These are phyloP conservation scores for Diglossa brunneiventris DNA, from an alignment of 2,113 vertebrate species.

Conservation along the genomic window DNA sequence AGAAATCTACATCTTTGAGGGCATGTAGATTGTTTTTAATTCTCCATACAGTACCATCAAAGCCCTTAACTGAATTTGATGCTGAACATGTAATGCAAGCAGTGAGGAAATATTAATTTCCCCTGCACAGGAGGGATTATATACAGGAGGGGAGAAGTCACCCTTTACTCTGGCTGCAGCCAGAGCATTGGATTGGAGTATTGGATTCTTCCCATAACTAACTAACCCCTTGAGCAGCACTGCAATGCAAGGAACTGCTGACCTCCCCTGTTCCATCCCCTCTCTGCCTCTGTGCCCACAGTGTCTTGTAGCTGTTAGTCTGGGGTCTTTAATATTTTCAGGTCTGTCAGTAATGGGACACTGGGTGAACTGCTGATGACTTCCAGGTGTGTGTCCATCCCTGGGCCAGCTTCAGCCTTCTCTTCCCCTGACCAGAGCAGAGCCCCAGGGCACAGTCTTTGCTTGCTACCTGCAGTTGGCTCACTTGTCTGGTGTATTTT, in stretches of 20 bases:
- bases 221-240: neutral
- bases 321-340: neutral
- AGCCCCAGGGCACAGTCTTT: neutral
- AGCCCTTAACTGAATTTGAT: neutral
- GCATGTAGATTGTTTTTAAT: neutral
- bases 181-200: too few species aligned
- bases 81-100: neutral
- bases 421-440: neutral
- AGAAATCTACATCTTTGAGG: neutral
- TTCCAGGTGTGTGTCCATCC: neutral
- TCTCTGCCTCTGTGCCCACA: too few species aligned
- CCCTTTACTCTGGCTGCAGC: neutral
- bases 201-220: neutral
- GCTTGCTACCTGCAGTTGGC: neutral
- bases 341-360: neutral
- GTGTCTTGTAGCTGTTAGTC: neutral
- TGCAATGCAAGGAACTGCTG: neutral
- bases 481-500: rapidly evolving
- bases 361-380: neutral
- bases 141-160: neutral
- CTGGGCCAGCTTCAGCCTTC: neutral
- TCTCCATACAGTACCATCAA: neutral
- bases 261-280: neutral
- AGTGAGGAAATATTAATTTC: neutral
- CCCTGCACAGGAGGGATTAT: neutral